Conservation (phyloP, 2,113 vertebrate genomes). For the Eonycteris spelaea region DNA sequence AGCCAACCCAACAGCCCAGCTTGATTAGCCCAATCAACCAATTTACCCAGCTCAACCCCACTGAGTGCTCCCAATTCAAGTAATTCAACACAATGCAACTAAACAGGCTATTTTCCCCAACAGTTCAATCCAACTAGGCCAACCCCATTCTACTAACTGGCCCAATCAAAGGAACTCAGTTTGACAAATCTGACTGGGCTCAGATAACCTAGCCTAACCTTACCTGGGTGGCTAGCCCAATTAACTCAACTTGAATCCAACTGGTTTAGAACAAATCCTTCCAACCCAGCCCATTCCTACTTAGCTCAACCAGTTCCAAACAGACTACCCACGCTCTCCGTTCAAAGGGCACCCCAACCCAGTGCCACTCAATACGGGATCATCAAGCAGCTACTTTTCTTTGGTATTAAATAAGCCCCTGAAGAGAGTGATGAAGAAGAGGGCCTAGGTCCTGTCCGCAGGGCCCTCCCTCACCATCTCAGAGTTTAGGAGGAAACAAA, state of each 20-base stretch:
- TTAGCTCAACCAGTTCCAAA: background rate
- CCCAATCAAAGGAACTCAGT: background rate
- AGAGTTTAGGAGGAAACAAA: background rate
- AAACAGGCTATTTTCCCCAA: background rate
- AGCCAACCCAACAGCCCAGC: background rate
- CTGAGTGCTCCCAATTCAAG: background rate
- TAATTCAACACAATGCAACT: background rate
- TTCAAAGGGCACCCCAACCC: background rate
- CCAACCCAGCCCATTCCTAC: background rate
- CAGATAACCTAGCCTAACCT: background rate
- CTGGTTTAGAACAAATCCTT: background rate
- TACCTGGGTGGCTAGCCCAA: background rate
- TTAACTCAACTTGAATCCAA: background rate
- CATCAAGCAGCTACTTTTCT: background rate
- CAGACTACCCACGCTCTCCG: background rate
- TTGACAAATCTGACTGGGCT: background rate
- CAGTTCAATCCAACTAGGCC: background rate
- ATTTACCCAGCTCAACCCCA: background rate
- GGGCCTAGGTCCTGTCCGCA: background rate
- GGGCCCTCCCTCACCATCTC: background rate
- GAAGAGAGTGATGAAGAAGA: background rate
- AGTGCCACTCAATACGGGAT: accelerated
- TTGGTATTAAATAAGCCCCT: background rate
- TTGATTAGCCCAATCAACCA: background rate
- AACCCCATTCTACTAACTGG: background rate